phyloP scores from a whole-genome alignment of 2,113 vertebrate species.

The Atlantisia rogersi region DNA sequence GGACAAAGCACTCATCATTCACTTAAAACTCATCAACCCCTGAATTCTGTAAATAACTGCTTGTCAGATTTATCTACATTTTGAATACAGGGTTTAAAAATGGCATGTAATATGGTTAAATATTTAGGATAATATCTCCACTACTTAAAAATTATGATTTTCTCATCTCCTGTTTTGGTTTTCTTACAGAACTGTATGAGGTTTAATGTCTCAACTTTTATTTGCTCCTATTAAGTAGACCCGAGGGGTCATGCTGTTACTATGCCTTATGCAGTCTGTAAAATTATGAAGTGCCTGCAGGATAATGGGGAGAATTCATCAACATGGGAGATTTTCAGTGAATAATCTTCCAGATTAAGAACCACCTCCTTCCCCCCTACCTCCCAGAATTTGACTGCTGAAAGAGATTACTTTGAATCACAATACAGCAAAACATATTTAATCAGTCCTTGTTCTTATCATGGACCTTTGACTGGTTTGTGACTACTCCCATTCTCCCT shows the following conservation, averaged over 20 bases:
- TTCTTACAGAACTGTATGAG: not conserved
- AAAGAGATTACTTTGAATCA: not conserved
- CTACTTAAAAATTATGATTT: not conserved
- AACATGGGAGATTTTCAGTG: not conserved
- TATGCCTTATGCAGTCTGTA: not conserved
- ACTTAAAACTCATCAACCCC: not conserved
- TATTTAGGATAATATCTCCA: not conserved
- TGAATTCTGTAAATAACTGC: not conserved
- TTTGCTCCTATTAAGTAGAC: not conserved
- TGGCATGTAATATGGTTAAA: fast-evolving
- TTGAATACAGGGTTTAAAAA: not conserved
- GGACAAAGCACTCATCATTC: not conserved
- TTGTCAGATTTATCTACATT: not conserved
- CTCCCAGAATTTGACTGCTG: not conserved
- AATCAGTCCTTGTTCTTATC: not conserved
- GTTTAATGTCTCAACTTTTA: not conserved
- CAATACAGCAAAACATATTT: not conserved
- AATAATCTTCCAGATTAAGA: not conserved
- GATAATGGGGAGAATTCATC: not conserved
- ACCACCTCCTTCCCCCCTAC: not conserved
- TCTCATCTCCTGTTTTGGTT: not conserved
- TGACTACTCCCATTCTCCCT: not conserved
- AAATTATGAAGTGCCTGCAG: not conserved
- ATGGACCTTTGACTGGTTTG: not conserved
- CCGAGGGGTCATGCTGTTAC: not conserved